Conservation (phyloP, 2,797 vertebrate genomes). For the Brotula barbata region DNA sequence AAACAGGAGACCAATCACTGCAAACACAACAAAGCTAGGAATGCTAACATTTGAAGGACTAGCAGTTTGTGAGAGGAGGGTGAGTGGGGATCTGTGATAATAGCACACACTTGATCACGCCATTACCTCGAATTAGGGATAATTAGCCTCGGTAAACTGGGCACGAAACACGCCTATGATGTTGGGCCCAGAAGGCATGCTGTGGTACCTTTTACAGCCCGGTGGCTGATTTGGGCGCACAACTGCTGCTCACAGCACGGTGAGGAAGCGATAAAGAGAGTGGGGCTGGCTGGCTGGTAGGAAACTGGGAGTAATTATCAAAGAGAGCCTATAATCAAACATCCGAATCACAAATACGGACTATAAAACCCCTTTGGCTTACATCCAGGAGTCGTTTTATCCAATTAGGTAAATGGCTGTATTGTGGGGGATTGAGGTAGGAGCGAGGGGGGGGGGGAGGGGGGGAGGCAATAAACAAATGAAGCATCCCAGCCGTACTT, state of each 20-base stretch:
- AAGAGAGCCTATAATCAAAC: slow-evolving; percentile 83
- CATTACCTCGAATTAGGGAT: slow-evolving; percentile 80
- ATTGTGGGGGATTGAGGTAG: slow-evolving; percentile 66
- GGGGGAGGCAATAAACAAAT: slow-evolving; percentile 65
- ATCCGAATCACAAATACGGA: slow-evolving; percentile 80
- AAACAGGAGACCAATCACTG: slow-evolving; percentile 70
- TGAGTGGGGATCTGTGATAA: slow-evolving; percentile 76
- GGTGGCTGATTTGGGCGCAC: slow-evolving; percentile 76
- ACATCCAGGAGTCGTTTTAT: slow-evolving; percentile 82
- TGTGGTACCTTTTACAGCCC: slow-evolving; percentile 77
- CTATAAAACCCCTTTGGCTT: slow-evolving; percentile 80
- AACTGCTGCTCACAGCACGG: slow-evolving; percentile 70
- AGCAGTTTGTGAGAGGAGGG: slow-evolving; percentile 62
- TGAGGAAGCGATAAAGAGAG: slow-evolving; percentile 73
- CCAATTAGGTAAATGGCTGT: slow-evolving; percentile 83
- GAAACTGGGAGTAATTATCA: slow-evolving; percentile 81
- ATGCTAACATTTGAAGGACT: slow-evolving; percentile 72
- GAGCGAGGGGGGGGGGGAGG: slow-evolving; percentile 30
- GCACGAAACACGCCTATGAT: slow-evolving; percentile 78
- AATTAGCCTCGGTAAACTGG: slow-evolving; percentile 81
- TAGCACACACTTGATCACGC: slow-evolving; percentile 76
- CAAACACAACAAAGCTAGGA: slow-evolving; percentile 60
- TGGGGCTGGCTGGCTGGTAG: slow-evolving; percentile 71
- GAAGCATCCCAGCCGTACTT: slow-evolving; percentile 59
- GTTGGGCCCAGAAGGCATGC: slow-evolving; percentile 78